Conservation (phyloP, 2,888 invertebrate genomes). For the Andrena haemorrhoa region DNA sequence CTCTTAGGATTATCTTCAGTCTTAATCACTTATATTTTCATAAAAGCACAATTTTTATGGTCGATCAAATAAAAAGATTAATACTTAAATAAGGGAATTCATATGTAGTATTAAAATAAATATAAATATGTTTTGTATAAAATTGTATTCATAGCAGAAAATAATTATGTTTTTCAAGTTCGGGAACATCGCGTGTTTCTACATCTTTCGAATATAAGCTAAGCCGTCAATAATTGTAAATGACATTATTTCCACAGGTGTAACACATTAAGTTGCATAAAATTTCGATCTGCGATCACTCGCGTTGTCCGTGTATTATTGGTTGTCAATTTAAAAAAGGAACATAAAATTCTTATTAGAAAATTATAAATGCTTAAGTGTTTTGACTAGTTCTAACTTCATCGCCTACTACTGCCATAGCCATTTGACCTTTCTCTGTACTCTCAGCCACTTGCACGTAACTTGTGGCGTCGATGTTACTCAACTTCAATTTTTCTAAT, state of each 20-base stretch:
- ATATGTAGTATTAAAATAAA: background rate
- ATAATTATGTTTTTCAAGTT: background rate
- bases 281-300: background rate
- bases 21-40: slow-evolving; percentile 7
- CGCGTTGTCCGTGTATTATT: background rate
- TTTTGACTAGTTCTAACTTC: slow-evolving; percentile 77
- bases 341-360: slow-evolving; percentile 3
- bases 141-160: slow-evolving; percentile 10
- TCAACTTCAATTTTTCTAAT: slow-evolving; percentile 85
- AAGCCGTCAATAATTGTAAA: background rate
- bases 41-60: background rate
- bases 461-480: slow-evolving; percentile 82
- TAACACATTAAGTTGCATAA: slow-evolving; percentile 1
- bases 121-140: background rate
- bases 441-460: slow-evolving; percentile 85
- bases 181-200: background rate
- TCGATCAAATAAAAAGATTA: slow-evolving; percentile 4
- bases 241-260: background rate
- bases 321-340: background rate
- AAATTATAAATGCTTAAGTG: slow-evolving; percentile 41
- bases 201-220: slow-evolving; percentile 5
- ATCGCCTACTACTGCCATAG: slow-evolving; percentile 76
- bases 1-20: slow-evolving; percentile 18
- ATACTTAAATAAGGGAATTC: background rate
- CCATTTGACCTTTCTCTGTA: slow-evolving; percentile 75